A percentile compares a stretch with the other conserved stretches of the same genome.
These are phyloP conservation scores for Pagetopsis macropterus DNA, from an alignment of 2,797 vertebrate genomes.

Conservation along the genomic window DNA sequence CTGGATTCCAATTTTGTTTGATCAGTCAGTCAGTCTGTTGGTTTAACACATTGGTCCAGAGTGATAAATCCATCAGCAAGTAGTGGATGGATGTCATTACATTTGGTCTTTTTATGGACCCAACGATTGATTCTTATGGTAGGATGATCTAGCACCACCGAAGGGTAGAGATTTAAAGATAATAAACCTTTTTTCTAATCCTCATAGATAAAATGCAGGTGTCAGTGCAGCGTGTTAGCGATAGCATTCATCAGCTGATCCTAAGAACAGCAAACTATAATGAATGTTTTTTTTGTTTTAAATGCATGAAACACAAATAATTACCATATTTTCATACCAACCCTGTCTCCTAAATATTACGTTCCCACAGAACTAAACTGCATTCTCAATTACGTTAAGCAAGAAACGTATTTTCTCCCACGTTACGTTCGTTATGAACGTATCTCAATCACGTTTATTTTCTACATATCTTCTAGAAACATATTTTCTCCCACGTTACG, in stretches of 20 bases:
- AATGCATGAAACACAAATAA: not conserved
- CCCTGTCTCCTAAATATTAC: no score
- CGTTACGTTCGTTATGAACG: no score
- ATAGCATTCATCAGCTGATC: not conserved
- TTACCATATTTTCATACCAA: not conserved
- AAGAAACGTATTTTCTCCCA: no score
- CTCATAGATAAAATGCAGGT: no score
- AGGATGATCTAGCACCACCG: not conserved
- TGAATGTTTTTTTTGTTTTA: not conserved
- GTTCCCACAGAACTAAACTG: no score
- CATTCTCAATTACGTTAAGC: no score
- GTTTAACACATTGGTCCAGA: not conserved
- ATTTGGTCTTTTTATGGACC: not conserved
- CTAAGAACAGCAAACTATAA: not conserved
- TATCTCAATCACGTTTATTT: no score
- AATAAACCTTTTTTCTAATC: no score
- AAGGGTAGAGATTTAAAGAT: no score
- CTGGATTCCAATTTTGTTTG: not conserved
- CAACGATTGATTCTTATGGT: not conserved
- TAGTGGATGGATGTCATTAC: not conserved
- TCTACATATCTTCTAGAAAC: no score
- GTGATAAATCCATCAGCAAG: not conserved
- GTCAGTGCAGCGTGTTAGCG: no score
- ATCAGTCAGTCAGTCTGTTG: conserved; percentile 4
- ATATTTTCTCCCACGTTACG: no score